Base-by-base conservation (phyloP, 2,797 vertebrate species). In the Argyrosomus regius region DNA sequence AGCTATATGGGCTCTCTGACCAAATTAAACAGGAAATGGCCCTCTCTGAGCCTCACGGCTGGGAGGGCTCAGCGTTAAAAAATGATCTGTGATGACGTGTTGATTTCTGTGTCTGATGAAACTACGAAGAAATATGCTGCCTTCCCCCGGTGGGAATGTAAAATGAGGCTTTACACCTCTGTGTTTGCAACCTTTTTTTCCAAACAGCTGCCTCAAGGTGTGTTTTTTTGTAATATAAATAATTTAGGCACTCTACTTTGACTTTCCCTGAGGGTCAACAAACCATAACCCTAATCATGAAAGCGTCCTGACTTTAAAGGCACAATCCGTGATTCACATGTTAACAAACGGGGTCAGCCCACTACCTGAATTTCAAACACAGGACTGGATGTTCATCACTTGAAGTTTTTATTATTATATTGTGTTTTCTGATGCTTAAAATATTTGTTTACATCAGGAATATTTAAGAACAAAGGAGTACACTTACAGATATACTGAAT, bases 21-120 rank as follows among this genome's bases (percentile, higher is more conserved):
- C 82, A 88, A 88, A 87, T 88, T 84, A 84, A 88, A 88, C 57
- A 86, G 85, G 88, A 92, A 89, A 85, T 17, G 46, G 72, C 78
- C 80, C 64, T 83, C 81, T 80, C 22, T 3, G n/a, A 63, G 66
- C 62, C 58, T 78, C 46, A 12, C 53, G 60, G 77, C 87, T 75
- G 45, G 17, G 35, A 73, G 80, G 89, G 72, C 71, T 83, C 26
- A 28, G 43, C 66, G 70, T 87, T 80, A 67, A 80, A 88, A 75
- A 69, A 82, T 43, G 52, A 91, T 92, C 70, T 56, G 75, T 16
- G 72, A 80, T 82, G 86, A 84, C 31, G 35, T 61, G 69, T 74
- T 61, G 81, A 92, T 89, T 93, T 88, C 75, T 73, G 62, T 45
- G 78, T 84, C 86, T 92, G 89, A 93, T 89, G 90, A 93, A 93